Base-by-base conservation (phyloP, 1,140 invertebrate species). In the Aphaenogaster rudis region DNA sequence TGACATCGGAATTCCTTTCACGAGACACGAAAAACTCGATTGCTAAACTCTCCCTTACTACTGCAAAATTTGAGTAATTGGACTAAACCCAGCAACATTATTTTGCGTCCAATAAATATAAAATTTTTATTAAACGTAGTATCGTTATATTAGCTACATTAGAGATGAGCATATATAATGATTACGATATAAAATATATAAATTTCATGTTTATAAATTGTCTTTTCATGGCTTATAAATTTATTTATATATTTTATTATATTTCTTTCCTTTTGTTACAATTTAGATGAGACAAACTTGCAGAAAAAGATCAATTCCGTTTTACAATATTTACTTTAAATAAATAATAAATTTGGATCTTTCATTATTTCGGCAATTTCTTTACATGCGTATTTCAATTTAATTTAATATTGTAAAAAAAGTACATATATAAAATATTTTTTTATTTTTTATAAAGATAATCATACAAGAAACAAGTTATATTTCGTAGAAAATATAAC, bases 1-100 rank as follows among this genome's bases (percentile, higher is more conserved):
- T 54, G 67, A 74, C 13, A 57, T 50, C 33, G 69, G 54, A 71
- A 71, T 81, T 57, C 50, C 21, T 69, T 81, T 42, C 48, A 17
- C 48, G 78, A 42, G 3, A 69, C 21, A 17, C 3, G 11, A 6
- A 50, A 6, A n/a, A 0, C 21, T 42, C 28, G 54, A 57, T 77
- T 61, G n/a, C 57, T 21, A 17, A 61, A 48, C 7, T 52, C 15
- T 0, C 5, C 1, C 36, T 11, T 13, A 3, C 63, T 1, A n/a
- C 13, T 13, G 6, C 1, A 36, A 57, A 42, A 76, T 57, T 57
- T 54, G 15, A 72, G 8, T 72, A 72, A 72, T 36, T 4, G 1
- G 8, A 28, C 11, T 9, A 17, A 17, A 52, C 3, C 9, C 64
- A 21, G 1, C 3, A 21, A 21, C 28, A 6, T 33, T 63, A 6